Conservation (phyloP, 1,140 invertebrate genomes). For the Bombus cullumanus region DNA sequence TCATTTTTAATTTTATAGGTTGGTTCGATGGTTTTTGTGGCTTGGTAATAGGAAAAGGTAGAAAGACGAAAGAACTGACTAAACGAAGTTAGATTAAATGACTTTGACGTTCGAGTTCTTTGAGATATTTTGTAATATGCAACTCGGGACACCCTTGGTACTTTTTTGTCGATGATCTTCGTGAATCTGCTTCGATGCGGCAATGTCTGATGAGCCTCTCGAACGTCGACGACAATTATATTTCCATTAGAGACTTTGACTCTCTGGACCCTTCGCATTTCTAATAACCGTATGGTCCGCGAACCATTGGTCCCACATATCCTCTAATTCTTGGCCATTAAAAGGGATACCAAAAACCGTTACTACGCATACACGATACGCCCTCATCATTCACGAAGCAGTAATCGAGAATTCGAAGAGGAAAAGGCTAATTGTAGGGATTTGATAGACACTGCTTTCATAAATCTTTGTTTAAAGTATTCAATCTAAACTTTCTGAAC, state of each 20-base stretch:
- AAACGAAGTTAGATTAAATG: background rate
- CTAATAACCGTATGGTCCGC: conserved; percentile 68
- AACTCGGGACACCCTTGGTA: conserved; percentile 2
- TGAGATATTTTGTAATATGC: conserved; percentile 3
- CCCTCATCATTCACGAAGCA: conserved; percentile 49
- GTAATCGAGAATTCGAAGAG: conserved; percentile 39
- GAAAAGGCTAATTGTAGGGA: conserved; percentile 31
- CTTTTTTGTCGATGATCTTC: conserved; percentile 21
- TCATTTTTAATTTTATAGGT: background rate
- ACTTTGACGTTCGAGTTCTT: background rate
- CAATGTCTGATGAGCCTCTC: conserved; percentile 41
- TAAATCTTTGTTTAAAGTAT: background rate
- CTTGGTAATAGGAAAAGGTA: background rate
- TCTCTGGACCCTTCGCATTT: conserved; percentile 67
- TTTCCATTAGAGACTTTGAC: conserved; percentile 72
- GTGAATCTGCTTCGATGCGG: conserved; percentile 11
- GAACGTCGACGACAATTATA: conserved; percentile 72
- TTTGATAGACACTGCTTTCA: background rate
- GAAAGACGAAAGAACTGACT: background rate
- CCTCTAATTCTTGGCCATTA: conserved; percentile 72
- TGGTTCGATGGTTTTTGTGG: background rate
- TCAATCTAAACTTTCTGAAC: background rate
- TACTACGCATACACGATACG: conserved; percentile 42
- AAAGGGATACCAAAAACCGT: conserved; percentile 63
- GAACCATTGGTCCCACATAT: conserved; percentile 69